Evolutionary conservation across 2,113 vertebrate species (phyloP).

Genomic region (Garra rufa): DNA sequence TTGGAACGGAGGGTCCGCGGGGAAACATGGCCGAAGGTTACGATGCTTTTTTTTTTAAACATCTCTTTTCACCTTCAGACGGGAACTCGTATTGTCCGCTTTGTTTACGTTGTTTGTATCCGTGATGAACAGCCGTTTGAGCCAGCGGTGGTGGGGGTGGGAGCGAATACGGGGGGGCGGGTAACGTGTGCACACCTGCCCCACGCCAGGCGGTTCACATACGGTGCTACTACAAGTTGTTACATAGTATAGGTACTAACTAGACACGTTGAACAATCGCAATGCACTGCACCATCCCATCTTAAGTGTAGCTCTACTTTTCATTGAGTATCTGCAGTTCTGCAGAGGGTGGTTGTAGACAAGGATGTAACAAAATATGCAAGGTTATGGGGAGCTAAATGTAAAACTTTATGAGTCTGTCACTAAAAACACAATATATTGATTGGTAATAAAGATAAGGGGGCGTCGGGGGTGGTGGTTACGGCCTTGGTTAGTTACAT

Average conservation of each 20-base stretch:
- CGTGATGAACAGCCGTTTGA: conserved; percentile 58
- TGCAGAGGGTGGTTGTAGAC: conserved; percentile 7
- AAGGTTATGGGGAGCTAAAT: neutral
- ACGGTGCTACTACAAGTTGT: neutral
- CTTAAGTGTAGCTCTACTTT: neutral
- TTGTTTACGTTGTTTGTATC: conserved; percentile 64
- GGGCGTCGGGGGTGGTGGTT: neutral
- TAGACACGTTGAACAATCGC: conserved; percentile 6
- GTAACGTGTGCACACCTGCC: conserved; percentile 53
- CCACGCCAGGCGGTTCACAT: conserved; percentile 33
- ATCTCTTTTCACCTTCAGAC: conserved; percentile 72
- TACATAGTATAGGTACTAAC: neutral
- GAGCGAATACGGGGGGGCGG: neutral
- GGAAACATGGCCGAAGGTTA: conserved; percentile 99
- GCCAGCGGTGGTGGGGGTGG: neutral
- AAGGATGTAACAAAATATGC: neutral
- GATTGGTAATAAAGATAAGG: neutral
- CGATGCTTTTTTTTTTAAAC: conserved; percentile 77
- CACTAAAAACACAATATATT: neutral
- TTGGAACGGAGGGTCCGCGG: conserved; percentile 92
- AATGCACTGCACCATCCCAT: neutral
- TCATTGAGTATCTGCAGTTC: conserved; percentile 5
- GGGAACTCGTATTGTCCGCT: conserved; percentile 74
- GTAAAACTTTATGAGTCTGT: neutral
- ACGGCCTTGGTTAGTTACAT: conserved; percentile 4